These are phyloP conservation scores for Tenthredo livida DNA, from an alignment of 2,888 invertebrate species.

Conservation along the genomic window DNA sequence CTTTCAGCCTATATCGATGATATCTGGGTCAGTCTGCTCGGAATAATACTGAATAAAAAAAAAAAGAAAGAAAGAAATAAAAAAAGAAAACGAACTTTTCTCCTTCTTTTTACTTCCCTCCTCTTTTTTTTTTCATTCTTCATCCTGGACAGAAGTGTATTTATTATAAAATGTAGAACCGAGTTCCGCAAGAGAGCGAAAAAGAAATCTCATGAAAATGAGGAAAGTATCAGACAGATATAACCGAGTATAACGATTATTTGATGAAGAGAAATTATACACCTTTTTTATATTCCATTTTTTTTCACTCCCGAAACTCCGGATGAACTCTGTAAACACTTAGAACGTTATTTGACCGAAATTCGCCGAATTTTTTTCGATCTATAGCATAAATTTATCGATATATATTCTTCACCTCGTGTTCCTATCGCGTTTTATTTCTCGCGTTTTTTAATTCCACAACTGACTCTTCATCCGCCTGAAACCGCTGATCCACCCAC, in stretches of 20 bases:
- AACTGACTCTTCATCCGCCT: background rate
- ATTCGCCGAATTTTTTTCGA: background rate
- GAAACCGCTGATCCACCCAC: conserved; percentile 9
- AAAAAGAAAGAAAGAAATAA: background rate
- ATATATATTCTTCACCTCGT: too few species aligned
- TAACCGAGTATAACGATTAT: background rate
- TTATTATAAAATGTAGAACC: background rate
- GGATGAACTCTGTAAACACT: background rate
- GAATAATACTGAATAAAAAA: background rate
- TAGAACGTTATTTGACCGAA: background rate
- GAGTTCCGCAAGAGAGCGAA: background rate
- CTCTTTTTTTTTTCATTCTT: background rate
- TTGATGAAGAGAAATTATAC: conserved; percentile 12
- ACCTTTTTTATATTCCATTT: background rate
- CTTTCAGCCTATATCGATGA: conserved; percentile 35
- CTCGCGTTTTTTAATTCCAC: background rate
- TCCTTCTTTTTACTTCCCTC: background rate
- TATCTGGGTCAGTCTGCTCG: conserved; percentile 46
- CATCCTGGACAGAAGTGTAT: background rate
- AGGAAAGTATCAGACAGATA: background rate
- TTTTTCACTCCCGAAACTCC: background rate
- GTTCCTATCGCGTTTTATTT: background rate
- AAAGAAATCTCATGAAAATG: background rate
- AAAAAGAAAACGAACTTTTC: background rate
- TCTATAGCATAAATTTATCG: too few species aligned